Conservation (phyloP, 2,113 vertebrate genomes). For the Microtus richardsoni region DNA sequence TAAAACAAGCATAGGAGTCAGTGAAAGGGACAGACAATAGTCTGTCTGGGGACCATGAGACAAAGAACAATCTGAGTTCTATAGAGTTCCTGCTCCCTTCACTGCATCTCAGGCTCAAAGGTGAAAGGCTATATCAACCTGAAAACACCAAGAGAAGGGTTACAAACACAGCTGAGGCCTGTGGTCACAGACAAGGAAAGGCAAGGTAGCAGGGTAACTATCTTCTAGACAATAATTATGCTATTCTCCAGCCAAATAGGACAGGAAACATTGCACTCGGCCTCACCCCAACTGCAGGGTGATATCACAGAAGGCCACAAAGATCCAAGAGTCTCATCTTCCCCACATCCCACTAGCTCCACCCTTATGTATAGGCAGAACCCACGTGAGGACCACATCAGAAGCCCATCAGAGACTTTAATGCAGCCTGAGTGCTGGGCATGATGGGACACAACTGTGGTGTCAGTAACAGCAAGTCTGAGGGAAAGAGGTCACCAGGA, state of each 20-base stretch:
- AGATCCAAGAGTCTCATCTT: not conserved
- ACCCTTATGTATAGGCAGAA: not conserved
- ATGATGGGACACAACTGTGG: not conserved
- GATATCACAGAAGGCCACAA: not conserved
- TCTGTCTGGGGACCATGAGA: not conserved
- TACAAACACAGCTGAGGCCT: not conserved
- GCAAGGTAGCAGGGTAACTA: not conserved
- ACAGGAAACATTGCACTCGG: not conserved
- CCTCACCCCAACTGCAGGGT: not conserved
- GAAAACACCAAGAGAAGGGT: not conserved
- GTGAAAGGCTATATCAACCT: not conserved
- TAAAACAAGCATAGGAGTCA: not conserved
- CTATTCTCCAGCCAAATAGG: not conserved
- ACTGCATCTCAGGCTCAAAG: not conserved
- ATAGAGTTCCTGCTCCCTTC: not conserved
- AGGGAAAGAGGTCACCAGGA: not conserved
- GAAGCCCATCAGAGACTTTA: not conserved
- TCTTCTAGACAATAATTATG: not conserved
- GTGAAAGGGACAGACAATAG: not conserved
- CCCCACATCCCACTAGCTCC: not conserved
- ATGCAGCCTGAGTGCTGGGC: not conserved
- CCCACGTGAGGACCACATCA: not conserved
- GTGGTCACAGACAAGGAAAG: not conserved
- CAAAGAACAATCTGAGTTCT: not conserved
- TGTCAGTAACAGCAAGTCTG: not conserved